Evolutionary conservation across 1,140 invertebrate species (phyloP).

Genomic region (Bathynomus jamesi): DNA sequence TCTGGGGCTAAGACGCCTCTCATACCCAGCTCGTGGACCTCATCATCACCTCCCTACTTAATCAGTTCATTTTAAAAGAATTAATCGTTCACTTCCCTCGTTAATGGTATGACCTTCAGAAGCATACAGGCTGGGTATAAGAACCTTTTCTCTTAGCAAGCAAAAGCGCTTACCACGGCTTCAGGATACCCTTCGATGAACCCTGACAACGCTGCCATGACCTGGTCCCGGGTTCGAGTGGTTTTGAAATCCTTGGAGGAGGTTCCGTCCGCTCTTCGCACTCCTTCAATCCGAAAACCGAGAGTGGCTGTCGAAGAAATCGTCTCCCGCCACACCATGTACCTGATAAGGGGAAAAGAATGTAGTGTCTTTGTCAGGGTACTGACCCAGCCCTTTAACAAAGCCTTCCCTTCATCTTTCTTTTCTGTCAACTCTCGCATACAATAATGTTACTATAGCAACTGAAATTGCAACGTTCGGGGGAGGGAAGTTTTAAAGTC

Average conservation of each 20-base stretch:
- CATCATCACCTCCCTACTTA: no score
- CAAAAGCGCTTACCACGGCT: conserved; percentile 57
- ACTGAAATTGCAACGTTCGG: no score
- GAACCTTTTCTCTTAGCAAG: no score
- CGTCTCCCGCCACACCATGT: conserved; percentile 96
- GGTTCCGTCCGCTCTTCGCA: conserved; percentile 75
- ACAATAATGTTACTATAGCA: background rate
- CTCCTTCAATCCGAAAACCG: conserved; percentile 93
- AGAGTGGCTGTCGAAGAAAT: conserved; percentile 91
- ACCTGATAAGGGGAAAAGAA: conserved; percentile 46
- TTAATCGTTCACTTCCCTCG: no score
- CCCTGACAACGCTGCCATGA: conserved; percentile 68
- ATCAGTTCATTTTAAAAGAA: no score
- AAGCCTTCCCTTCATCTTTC: background rate
- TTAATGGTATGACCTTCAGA: no score
- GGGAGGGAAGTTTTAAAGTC: background rate
- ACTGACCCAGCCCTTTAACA: background rate
- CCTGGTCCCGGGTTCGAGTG: conserved; percentile 72
- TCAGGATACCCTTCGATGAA: conserved; percentile 73
- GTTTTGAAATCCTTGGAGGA: conserved; percentile 94
- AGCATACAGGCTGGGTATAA: no score
- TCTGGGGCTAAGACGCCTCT: no score
- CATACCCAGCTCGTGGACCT: no score
- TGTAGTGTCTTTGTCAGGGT: no score
- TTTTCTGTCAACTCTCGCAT: background rate